A percentile compares a stretch with the other conserved stretches of the same genome.
Evolutionary conservation across 2,888 invertebrate genomes (phyloP).

Genomic region (Thalpophila matura): DNA sequence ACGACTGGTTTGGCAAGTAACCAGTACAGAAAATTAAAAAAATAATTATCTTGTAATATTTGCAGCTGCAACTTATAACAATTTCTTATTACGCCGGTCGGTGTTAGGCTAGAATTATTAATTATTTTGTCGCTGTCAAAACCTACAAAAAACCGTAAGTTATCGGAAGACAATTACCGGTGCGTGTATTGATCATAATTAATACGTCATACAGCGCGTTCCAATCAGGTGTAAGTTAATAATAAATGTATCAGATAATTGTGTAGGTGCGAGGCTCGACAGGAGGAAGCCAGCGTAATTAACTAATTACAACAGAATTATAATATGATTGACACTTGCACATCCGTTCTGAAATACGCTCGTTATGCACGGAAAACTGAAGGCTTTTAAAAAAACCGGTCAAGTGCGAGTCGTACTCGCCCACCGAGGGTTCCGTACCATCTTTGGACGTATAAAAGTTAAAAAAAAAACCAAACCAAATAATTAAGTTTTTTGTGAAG

Average conservation of each 20-base stretch:
- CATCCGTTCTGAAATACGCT: conserved; percentile 36
- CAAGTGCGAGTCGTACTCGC: too few species aligned
- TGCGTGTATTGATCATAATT: conserved; percentile 58
- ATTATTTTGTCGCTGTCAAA: conserved; percentile 60
- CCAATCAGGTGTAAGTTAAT: conserved; percentile 58
- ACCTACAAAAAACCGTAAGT: conserved; percentile 49
- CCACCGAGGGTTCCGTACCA: too few species aligned
- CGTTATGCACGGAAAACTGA: conserved; percentile 6
- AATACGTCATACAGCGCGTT: conserved; percentile 55
- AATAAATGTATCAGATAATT: conserved; percentile 61
- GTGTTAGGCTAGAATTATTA: conserved; percentile 55
- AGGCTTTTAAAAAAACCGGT: too few species aligned
- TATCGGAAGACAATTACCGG: conserved; percentile 58
- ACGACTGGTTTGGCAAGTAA: neutral
- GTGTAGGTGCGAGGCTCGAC: conserved; percentile 29
- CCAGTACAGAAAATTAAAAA: conserved; percentile 4
- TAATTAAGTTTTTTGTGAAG: too few species aligned
- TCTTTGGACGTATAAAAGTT: too few species aligned
- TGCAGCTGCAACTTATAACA: conserved; percentile 43
- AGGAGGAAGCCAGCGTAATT: conserved; percentile 54
- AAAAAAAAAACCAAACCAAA: too few species aligned
- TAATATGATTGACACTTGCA: conserved; percentile 58
- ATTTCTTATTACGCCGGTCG: conserved; percentile 45
- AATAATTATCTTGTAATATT: conserved; percentile 17
- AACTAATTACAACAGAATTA: conserved; percentile 53